Evolutionary conservation across 2,888 invertebrate species (phyloP).

Genomic region (Scotopteryx bipunctaria): DNA sequence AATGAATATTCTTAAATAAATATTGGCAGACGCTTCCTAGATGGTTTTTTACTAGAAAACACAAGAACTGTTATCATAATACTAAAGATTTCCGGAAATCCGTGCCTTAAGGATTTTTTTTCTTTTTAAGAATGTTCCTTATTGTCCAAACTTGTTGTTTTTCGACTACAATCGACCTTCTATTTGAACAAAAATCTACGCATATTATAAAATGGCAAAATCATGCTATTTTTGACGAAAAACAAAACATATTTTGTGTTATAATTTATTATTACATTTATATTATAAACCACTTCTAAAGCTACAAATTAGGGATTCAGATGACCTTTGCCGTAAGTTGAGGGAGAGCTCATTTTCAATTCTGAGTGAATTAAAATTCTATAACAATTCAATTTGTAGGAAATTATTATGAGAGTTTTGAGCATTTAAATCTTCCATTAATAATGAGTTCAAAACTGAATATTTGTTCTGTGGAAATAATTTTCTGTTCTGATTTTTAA

Average conservation of each 20-base stretch:
- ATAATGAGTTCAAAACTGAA: conserved; percentile 24
- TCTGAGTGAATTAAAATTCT: conserved; percentile 40
- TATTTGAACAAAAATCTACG: too few relatives aligned
- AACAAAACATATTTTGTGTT: conserved; percentile 59
- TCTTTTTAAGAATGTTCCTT: too few relatives aligned
- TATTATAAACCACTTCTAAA: conserved; percentile 53
- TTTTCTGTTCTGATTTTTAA: conserved; percentile 7
- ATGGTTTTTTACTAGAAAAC: not conserved
- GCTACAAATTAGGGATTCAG: conserved; percentile 63
- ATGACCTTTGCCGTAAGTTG: conserved; percentile 55
- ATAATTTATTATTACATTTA: conserved; percentile 54
- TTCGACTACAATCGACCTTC: too few relatives aligned
- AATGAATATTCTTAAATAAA: not conserved
- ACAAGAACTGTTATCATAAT: too few relatives aligned
- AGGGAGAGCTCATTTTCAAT: conserved; percentile 39
- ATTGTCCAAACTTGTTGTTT: too few relatives aligned
- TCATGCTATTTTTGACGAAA: too few relatives aligned
- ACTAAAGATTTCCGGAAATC: too few relatives aligned
- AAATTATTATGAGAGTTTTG: conserved; percentile 25
- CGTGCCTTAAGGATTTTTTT: too few relatives aligned
- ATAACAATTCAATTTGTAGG: conserved; percentile 37
- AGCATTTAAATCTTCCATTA: conserved; percentile 29
- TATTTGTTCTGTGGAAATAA: conserved; percentile 15
- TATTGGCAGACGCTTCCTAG: not conserved
- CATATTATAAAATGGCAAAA: too few relatives aligned